Percentiles rank a stretch among this genome's conserved stretches.
Evolutionary conservation across 92 coral and sea anemone species (phyloP).

Genomic region (Plumapathes pennacea): DNA sequence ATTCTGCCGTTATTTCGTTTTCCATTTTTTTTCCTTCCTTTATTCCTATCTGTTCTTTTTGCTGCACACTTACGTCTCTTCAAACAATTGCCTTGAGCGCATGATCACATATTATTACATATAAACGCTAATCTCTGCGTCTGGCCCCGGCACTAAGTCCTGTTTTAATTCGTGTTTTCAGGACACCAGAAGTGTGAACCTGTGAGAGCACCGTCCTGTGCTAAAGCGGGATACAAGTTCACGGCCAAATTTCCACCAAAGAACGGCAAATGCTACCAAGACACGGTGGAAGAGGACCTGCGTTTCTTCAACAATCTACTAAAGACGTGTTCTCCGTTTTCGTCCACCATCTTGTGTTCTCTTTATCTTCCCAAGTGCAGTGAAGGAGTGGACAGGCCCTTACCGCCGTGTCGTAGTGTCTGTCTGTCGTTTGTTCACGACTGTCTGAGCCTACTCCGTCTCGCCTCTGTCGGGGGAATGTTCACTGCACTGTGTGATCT

Average conservation of each 20-base stretch:
- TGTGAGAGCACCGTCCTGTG: slow-evolving; percentile 29
- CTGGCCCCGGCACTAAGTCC: too few species aligned
- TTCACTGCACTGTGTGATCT: slow-evolving; percentile 51
- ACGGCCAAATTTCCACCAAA: slow-evolving; percentile 53
- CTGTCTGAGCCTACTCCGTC: slow-evolving; percentile 9
- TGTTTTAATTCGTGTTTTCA: too few species aligned
- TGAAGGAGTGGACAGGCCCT: slow-evolving; percentile 26
- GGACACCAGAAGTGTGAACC: slow-evolving; percentile 45
- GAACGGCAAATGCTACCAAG: slow-evolving; percentile 43
- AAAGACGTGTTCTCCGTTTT: slow-evolving; percentile 26
- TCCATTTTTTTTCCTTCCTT: too few species aligned
- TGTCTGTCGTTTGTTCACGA: slow-evolving; percentile 44
- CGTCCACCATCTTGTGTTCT: slow-evolving; percentile 39
- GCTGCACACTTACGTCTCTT: too few species aligned
- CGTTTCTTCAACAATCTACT: slow-evolving; percentile 12
- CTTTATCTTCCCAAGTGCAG: slow-evolving; percentile 42
- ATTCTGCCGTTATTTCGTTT: too few species aligned
- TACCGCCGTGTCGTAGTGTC: slow-evolving; percentile 59
- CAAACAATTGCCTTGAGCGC: too few species aligned
- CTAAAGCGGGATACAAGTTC: slow-evolving; percentile 31
- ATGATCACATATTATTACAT: too few species aligned
- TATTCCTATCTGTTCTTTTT: too few species aligned
- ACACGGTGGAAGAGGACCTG: slow-evolving; percentile 36
- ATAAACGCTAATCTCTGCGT: too few species aligned
- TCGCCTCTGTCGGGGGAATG: slow-evolving; percentile 41